Evolutionary conservation across 2,888 invertebrate genomes (phyloP).

Genomic region (Andricus quercusramuli): DNA sequence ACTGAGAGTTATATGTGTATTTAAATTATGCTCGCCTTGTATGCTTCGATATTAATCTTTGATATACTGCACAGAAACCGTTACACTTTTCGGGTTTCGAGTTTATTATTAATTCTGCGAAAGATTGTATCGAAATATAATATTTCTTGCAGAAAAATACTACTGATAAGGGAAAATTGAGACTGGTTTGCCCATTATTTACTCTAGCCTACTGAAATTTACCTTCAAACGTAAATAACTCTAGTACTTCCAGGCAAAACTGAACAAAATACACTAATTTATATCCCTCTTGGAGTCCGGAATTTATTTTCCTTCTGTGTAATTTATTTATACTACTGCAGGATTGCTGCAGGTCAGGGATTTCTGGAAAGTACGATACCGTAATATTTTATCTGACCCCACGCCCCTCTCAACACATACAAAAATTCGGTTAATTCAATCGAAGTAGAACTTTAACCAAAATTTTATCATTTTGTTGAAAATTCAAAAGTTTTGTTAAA

Average conservation of each 20-base stretch:
- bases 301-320: neutral
- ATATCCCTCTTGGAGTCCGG: neutral
- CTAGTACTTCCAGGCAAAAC: neutral
- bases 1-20: slow-evolving; percentile 10
- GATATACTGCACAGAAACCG: neutral
- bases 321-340: neutral
- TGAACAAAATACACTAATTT: neutral
- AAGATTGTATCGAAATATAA: neutral
- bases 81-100: neutral
- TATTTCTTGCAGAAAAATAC: neutral
- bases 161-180: neutral
- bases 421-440: too few species aligned
- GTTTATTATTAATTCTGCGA: neutral
- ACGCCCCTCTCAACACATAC: too few species aligned
- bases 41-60: slow-evolving; percentile 6
- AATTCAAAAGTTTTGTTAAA: too few species aligned
- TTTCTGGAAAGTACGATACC: too few species aligned
- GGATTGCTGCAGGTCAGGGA: too few species aligned
- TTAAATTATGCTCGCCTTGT: slow-evolving; percentile 9
- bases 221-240: neutral
- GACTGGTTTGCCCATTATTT: neutral
- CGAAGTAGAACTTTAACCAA: too few species aligned
- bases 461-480: too few species aligned
- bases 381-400: too few species aligned
- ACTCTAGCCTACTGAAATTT: neutral